Evolutionary conservation across 1,140 invertebrate genomes (phyloP), one percentile per base, ranked within the genome.

Genomic region (Eurosta solidaginis): DNA sequence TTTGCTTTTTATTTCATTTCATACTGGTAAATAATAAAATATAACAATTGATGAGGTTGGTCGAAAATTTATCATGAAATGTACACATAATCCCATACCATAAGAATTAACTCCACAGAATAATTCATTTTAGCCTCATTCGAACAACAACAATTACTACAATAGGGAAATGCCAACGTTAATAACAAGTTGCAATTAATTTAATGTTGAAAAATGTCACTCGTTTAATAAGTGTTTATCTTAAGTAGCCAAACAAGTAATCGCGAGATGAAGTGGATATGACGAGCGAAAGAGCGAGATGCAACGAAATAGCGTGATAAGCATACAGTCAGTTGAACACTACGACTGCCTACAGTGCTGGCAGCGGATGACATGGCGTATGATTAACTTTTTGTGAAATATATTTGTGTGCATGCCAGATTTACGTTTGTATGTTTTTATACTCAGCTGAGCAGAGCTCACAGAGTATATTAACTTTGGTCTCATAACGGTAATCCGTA

Each of bases 171-270:
- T 63, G 59, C 40, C 59, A 63, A 36, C 59, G 59, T 9, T 63
- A 63, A 63, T 63, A 63, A 63, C 59, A 27, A 63, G 59, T 63
- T 25, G 59, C 59, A 63, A 63, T 63, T 63, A 63, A 63, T 63
- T 63, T 63, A 63, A 63, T 63, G 59, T 63, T 63, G 33, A 40
- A 63, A 63, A 63, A 63, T 63, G 59, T 63, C 59, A 63, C 33
- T 63, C 59, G 29, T 36, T 63, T 63, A 63, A 63, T 63, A 63
- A 36, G 59, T 63, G 59, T 63, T 63, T 63, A 63, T 63, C 29
- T 63, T 63, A 63, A 63, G 59, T 63, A 40, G 59, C 29, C 59
- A 63, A 36, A 63, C 45, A 59, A 59, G 52, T n/a, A 17, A 59
- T 25, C 52, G 45, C 4, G 45, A 49, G 45, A 27, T 25, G 49